Conservation (phyloP, 2,113 vertebrate genomes). For the Tupaia tana region DNA sequence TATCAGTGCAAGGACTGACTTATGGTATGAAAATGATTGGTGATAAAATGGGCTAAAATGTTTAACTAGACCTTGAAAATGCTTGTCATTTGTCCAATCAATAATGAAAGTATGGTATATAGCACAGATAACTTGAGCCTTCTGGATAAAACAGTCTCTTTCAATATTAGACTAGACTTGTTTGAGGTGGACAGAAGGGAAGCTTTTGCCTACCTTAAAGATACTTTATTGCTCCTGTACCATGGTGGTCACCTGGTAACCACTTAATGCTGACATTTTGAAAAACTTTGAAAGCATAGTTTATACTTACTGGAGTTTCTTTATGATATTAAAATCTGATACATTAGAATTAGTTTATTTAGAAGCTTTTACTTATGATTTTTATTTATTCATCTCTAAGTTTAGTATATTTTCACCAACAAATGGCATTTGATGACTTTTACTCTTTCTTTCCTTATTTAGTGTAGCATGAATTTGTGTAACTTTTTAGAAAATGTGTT, state of each 20-base stretch:
- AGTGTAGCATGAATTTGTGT: neutral
- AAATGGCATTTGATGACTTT: neutral
- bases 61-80: neutral
- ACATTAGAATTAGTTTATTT: neutral
- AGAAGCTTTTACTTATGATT: neutral
- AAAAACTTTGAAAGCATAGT: neutral
- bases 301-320: neutral
- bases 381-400: neutral
- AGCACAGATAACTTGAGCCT: neutral
- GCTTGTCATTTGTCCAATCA: neutral
- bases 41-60: neutral
- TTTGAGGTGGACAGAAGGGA: neutral
- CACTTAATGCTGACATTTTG: neutral
- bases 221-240: neutral
- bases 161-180: neutral
- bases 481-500: neutral
- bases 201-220: neutral
- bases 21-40: neutral
- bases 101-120: neutral
- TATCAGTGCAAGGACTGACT: neutral
- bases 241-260: neutral
- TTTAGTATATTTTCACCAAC: neutral
- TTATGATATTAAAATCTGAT: neutral
- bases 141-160: neutral
- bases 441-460: neutral